Evolutionary conservation across 1,140 invertebrate genomes (phyloP).

Genomic region (Pantala flavescens): DNA sequence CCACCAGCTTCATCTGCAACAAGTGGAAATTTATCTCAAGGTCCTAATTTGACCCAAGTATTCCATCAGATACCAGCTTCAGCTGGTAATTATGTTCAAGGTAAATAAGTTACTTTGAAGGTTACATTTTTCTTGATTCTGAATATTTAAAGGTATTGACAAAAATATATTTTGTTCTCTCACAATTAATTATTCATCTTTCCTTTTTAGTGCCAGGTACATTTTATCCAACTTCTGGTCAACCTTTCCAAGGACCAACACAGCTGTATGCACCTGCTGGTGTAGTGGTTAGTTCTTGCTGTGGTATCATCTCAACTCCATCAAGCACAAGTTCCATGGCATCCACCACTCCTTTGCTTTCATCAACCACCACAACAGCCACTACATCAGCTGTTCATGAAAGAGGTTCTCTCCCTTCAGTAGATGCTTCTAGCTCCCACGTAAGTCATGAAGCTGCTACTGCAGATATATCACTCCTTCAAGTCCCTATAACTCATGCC

Average conservation of each 20-base stretch:
- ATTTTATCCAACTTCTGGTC: background rate
- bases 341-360: background rate
- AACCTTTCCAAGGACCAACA: background rate
- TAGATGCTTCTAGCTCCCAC: background rate
- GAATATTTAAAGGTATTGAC: background rate
- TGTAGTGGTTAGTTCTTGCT: background rate
- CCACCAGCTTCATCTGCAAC: background rate
- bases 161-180: too few species aligned
- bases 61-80: background rate
- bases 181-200: too few species aligned
- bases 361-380: background rate
- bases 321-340: background rate
- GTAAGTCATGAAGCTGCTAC: background rate
- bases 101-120: background rate
- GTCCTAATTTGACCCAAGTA: background rate
- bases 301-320: background rate
- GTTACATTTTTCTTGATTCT: background rate
- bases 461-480: background rate
- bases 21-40: background rate
- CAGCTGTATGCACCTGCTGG: background rate
- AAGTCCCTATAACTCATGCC: background rate
- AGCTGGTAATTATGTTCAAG: background rate
- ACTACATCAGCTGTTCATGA: conserved; percentile 1
- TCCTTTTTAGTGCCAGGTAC: background rate
- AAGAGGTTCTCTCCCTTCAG: background rate